Conservation (phyloP, 2,888 invertebrate species). For the Tetropium fuscum region DNA sequence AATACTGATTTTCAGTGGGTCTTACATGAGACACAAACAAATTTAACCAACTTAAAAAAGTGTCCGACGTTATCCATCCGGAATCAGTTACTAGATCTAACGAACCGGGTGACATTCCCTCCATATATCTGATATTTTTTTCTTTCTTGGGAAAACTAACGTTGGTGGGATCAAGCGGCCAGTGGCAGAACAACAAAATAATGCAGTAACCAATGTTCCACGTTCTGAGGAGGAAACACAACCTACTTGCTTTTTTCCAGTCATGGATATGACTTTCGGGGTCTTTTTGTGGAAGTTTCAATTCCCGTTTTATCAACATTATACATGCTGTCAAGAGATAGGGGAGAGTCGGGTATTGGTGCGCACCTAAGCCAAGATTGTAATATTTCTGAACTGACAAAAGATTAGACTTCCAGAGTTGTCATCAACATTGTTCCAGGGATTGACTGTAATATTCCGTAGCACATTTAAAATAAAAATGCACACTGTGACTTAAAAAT, state of each 20-base stretch:
- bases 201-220: not conserved
- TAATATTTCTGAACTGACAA: too few species aligned
- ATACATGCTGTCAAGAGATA: not conserved
- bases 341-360: too few species aligned
- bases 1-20: not conserved
- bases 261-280: not conserved
- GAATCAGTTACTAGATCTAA: not conserved
- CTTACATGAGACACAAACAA: not conserved
- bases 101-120: not conserved
- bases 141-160: conserved; percentile 11
- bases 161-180: not conserved
- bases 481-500: too few species aligned
- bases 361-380: too few species aligned
- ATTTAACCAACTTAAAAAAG: not conserved
- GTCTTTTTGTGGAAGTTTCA: not conserved
- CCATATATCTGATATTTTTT: conserved; percentile 14
- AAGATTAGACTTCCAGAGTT: too few species aligned
- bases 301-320: not conserved
- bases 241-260: not conserved
- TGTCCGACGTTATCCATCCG: not conserved
- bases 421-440: too few species aligned
- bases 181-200: not conserved
- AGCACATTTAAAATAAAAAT: too few species aligned
- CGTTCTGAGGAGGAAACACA: not conserved
- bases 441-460: too few species aligned